Base-by-base conservation (phyloP, 2,888 invertebrate genomes). In the Gonocerus acuteangulatus region DNA sequence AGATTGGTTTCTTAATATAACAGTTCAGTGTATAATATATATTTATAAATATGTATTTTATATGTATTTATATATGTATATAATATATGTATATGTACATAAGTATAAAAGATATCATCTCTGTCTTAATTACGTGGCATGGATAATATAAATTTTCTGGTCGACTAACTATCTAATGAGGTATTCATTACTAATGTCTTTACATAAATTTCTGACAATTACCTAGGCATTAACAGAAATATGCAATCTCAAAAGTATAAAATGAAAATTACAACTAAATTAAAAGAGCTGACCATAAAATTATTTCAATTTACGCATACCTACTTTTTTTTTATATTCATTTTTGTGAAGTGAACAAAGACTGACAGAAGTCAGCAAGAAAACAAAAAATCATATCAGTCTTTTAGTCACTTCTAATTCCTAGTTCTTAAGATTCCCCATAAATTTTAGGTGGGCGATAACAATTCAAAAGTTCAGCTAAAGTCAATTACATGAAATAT, bases 401-500 rank as follows among this genome's bases (percentile, higher is more conserved):
- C 59, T 59, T 21, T 36, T 48, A 48, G 19, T 48, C 59, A 59
- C 48, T 59, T 59, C 59, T 59, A 59, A 59, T 48, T 48, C 59
- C 57, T 45, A 59, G 59, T 48, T 59, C 59, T 48, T 48, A 59
- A 59, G 59, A 57, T 57, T 47, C 57, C 57, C 57, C 45, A 19
- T 27, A 47, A 47, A 23, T 27, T 47, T 48, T 48, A 48, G 23
- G 45, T 59, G 39, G 59, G 48, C 13, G n/a, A 48, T 22, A 27
- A 59, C 16, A 27, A 48, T 48, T 34, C 27, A 34, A 21, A 45
- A 15, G 16, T 18, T 59, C 36, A 48, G 48, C 57, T 48, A 59
- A 59, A 59, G 36, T 59, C 36, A 48, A 48, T 48, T 48, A 48
- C 59, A 59, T 59, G 60, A 49, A 62, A 62, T 48, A 52, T 54